A percentile compares a stretch with the other conserved stretches of the same genome.
Conservation (phyloP, 2,797 vertebrate species). For the Sibirionetta formosa region DNA sequence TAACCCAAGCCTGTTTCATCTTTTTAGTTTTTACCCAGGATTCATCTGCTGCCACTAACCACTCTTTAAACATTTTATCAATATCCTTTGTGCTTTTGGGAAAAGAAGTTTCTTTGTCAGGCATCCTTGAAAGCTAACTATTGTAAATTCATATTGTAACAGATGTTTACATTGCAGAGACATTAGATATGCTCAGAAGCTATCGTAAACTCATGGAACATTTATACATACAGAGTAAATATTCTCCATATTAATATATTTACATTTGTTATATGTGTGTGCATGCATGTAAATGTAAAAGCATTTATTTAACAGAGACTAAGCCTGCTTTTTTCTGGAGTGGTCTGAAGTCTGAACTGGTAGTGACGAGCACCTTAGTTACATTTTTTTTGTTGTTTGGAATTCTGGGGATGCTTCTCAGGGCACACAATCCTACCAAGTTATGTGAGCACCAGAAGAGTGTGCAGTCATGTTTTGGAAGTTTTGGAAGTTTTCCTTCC, state of each 20-base stretch:
- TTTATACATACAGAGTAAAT: background rate
- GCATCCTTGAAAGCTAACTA: background rate
- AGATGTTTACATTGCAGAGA: background rate
- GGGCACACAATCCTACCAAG: background rate
- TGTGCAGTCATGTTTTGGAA: background rate
- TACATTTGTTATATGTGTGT: background rate
- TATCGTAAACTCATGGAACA: background rate
- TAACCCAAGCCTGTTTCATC: background rate
- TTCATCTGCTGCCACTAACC: background rate
- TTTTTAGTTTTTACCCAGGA: background rate
- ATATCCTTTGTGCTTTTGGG: background rate
- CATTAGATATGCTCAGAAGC: background rate
- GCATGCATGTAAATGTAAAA: background rate
- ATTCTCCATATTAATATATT: background rate
- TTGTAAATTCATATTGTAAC: background rate
- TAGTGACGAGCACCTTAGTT: background rate
- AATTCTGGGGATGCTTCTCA: background rate
- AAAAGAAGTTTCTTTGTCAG: background rate
- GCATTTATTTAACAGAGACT: background rate
- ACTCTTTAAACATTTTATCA: background rate
- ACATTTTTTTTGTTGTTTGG: background rate
- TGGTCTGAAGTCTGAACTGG: background rate
- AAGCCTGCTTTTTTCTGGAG: background rate
- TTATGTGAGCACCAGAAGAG: background rate
- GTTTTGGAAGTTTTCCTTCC: too few relatives aligned